Percentiles rank a stretch among this genome's conserved stretches.
Evolutionary conservation across 2,888 invertebrate species (phyloP).

Genomic region (Nephrotoma appendiculata): DNA sequence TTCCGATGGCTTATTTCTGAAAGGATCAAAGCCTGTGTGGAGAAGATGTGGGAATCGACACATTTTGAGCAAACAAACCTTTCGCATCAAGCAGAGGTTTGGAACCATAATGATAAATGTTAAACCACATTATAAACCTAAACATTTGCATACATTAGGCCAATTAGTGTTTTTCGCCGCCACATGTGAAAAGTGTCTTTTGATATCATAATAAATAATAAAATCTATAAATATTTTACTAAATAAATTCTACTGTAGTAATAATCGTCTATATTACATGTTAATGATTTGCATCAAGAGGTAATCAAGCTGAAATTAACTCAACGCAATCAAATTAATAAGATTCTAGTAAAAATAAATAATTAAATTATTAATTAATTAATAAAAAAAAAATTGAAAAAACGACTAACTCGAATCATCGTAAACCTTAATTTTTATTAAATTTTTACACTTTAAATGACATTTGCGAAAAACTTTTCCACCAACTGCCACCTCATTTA

Average conservation of each 20-base stretch:
- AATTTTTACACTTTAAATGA: background rate
- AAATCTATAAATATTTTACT: background rate
- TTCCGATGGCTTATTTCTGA: too few relatives aligned
- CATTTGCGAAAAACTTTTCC: background rate
- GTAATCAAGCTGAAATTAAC: background rate
- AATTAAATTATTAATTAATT: background rate
- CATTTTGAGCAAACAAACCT: too few relatives aligned
- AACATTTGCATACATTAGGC: too few relatives aligned
- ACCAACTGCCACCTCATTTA: background rate
- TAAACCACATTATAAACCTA: too few relatives aligned
- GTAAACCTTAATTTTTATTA: background rate
- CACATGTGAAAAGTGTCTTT: background rate
- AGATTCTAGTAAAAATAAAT: background rate
- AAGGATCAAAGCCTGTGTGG: too few relatives aligned
- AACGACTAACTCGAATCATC: background rate
- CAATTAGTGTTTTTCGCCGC: too few relatives aligned
- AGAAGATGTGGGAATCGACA: too few relatives aligned
- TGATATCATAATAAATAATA: background rate
- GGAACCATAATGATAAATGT: too few relatives aligned
- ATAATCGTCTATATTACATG: background rate
- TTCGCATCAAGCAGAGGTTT: too few relatives aligned
- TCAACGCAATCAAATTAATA: background rate
- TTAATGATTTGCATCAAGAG: too few relatives aligned
- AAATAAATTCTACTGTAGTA: background rate
- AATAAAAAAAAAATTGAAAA: background rate